Base-by-base conservation (phyloP, 2,888 invertebrate species). In the Elysia crispata region DNA sequence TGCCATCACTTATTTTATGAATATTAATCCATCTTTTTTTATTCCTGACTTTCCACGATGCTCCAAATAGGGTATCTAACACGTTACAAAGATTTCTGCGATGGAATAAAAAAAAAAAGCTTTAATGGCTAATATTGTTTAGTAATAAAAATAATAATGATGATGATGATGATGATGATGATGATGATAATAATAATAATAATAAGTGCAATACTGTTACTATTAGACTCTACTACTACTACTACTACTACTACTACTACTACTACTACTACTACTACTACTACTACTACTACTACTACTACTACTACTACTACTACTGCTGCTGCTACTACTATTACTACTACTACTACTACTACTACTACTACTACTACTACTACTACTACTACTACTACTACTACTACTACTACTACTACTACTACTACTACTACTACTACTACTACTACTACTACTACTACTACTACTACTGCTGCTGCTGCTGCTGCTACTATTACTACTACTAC, bases 211-310 rank as follows among this genome's bases (percentile, higher is more conserved):
- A n/a, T 54, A 54, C 54, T 54, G 18, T 20, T 54, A 54, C n/a
- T n/a, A n/a, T n/a, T n/a, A n/a, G n/a, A n/a, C n/a, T n/a, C n/a
- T n/a, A n/a, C n/a, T n/a, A n/a, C 54, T 54, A 54, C 54, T 54
- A 54, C 54, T 54, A 54, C 54, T 54, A 54, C 54, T 54, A 54
- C 54, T 54, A 54, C 54, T 54, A 54, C 54, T 54, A 54, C 54
- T 54, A 54, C 54, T 54, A 54, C 54, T 54, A 54, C 54, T 54
- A 54, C 54, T 54, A 54, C 54, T 54, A 54, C 54, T 54, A 54
- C 54, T 54, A 54, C 54, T 54, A 54, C 54, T 54, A 54, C 54
- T 54, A 54, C 54, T 54, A 54, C 54, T 54, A 54, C 54, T 54
- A 54, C 54, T 54, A 54, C 54, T 54, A 54, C 54, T 54, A 54